Base-by-base conservation (phyloP, 2,888 invertebrate genomes). In the Rugalucina vietnamica region DNA sequence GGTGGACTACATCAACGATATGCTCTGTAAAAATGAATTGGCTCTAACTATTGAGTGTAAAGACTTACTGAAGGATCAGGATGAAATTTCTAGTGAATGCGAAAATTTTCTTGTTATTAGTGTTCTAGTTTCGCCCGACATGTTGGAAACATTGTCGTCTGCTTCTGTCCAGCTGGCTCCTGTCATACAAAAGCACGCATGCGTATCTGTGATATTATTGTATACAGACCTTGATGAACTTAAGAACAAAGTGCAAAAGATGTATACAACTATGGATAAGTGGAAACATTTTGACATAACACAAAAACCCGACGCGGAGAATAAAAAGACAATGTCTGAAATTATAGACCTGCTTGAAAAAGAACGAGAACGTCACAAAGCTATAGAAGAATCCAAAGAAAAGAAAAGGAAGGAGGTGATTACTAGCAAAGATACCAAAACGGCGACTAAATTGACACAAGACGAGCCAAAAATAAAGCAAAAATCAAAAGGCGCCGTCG, bases 281-380 rank as follows among this genome's bases (percentile, higher is more conserved):
- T 86, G 86, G 86, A 82, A 70, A 43, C 24, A 36, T 37, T 79
- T 79, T n/a, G 77, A 72, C 60, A 78, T 84, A 12, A 70, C 74
- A 34, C 36, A 49, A 2, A 57, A 73, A 34, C 65, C 65, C 50
- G 76, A 82, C 32, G 34, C 21, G 12, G 79, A 80, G 18, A 79
- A 79, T 1, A 65, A 54, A 43, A 32, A 75, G 54, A 43, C 72
- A 32, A 73, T 86, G 12, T 80, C 86, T n/a, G 32, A 75, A 49
- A 57, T 86, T 14, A 70, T 86, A 24, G 72, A 83, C 57, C 36
- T 57, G 12, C 70, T 86, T 14, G 72, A 85, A 36, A 32, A 37
- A 49, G 74, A 73, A n/a, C 18, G 78, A 21, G 54, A 21, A n/a
- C 70, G 43, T 8, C 32, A 18, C 2, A 29, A 49, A n/a, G 34